Evolutionary conservation across 2,113 vertebrate genomes (phyloP).

Genomic region (Machaerirhynchus nigripectus): DNA sequence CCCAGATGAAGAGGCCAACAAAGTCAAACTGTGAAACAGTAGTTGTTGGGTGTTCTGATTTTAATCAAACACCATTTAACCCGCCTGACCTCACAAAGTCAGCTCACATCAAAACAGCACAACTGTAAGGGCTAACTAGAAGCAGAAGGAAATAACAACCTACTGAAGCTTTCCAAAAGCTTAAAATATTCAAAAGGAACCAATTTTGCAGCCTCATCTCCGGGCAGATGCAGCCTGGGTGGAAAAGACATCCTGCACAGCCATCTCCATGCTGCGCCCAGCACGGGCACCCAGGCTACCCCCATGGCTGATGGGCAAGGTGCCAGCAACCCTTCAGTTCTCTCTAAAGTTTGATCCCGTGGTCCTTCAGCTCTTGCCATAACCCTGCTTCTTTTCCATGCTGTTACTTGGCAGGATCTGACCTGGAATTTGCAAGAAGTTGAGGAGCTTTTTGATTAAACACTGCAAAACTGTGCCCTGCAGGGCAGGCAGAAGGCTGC

Average conservation of each 20-base stretch:
- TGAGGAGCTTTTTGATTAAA: neutral
- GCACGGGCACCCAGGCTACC: fast-evolving
- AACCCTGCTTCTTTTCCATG: neutral
- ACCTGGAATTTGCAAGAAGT: neutral
- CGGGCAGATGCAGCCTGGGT: fast-evolving
- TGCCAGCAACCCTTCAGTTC: neutral
- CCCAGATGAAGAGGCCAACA: conserved; percentile 53
- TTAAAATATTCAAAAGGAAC: neutral
- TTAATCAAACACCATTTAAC: conserved; percentile 85
- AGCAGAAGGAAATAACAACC: conserved; percentile 40
- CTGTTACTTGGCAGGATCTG: neutral
- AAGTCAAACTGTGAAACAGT: conserved; percentile 63
- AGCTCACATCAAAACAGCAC: conserved; percentile 65
- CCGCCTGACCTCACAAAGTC: conserved; percentile 74
- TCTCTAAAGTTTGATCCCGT: neutral
- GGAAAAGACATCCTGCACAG: fast-evolving
- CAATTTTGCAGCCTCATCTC: neutral
- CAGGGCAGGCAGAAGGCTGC: neutral
- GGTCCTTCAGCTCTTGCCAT: neutral
- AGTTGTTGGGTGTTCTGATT: conserved; percentile 80
- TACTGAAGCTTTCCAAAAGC: neutral
- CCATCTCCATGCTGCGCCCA: fast-evolving
- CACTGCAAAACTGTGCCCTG: neutral
- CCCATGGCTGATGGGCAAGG: neutral
- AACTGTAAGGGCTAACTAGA: neutral